Evolutionary conservation across 1,140 invertebrate genomes (phyloP).

Genomic region (Prorops nasuta): DNA sequence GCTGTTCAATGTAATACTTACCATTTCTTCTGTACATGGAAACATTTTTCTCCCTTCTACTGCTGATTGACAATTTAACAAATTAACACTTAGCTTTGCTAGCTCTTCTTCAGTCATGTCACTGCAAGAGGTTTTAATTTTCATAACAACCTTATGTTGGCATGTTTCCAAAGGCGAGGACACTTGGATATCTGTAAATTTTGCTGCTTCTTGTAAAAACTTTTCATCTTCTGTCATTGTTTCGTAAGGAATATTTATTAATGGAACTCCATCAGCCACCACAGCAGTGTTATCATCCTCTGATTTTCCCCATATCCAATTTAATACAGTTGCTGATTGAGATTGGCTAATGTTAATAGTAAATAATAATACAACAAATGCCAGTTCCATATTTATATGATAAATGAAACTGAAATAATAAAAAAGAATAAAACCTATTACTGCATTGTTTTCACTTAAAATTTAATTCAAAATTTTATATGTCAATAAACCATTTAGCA

Average conservation of each 20-base stretch:
- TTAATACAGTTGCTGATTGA: slow-evolving; percentile 31
- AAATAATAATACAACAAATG: neutral
- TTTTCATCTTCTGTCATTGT: slow-evolving; percentile 64
- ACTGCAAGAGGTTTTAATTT: slow-evolving; percentile 60
- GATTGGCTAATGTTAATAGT: neutral
- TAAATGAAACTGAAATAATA: too few species aligned
- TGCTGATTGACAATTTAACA: slow-evolving; percentile 69
- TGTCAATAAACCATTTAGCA: too few species aligned
- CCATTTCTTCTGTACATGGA: slow-evolving; percentile 65
- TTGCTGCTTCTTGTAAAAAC: slow-evolving; percentile 63
- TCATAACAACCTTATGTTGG: slow-evolving; percentile 66
- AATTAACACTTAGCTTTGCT: slow-evolving; percentile 66
- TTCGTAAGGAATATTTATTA: slow-evolving; percentile 61
- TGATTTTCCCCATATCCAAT: slow-evolving; percentile 43
- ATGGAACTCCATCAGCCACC: slow-evolving; percentile 39
- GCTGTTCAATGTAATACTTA: slow-evolving; percentile 34
- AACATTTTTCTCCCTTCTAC: slow-evolving; percentile 63
- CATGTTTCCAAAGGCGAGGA: slow-evolving; percentile 64
- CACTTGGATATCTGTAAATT: slow-evolving; percentile 57
- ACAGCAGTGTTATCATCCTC: slow-evolving; percentile 25
- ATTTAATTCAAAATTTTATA: too few species aligned
- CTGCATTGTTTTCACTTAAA: too few species aligned
- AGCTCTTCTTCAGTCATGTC: slow-evolving; percentile 66
- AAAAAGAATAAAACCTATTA: too few species aligned
- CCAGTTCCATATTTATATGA: neutral